phyloP scores from a whole-genome alignment of 2,888 invertebrate species.

The Nebria salina region DNA sequence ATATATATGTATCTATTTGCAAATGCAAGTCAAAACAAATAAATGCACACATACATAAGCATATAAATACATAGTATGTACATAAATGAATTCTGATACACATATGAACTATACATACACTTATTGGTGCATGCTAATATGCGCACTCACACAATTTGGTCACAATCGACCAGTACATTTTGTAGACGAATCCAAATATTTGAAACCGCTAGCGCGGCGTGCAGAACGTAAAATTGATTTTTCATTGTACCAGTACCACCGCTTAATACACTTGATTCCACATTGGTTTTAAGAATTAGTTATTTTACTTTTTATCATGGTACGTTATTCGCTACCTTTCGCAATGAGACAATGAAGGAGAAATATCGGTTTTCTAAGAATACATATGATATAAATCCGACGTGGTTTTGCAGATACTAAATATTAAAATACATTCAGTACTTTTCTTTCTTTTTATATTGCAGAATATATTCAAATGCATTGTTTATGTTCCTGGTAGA shows the following conservation, averaged over 20 bases:
- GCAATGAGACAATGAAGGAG: too few relatives aligned
- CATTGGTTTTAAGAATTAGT: background rate
- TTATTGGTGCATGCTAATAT: background rate
- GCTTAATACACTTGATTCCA: background rate
- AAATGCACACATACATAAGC: too few relatives aligned
- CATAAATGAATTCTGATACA: too few relatives aligned
- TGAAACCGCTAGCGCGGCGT: constrained; percentile 16
- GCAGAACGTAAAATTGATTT: constrained; percentile 27
- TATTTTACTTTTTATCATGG: too few relatives aligned
- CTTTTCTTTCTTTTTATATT: constrained; percentile 9
- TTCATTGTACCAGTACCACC: constrained; percentile 16
- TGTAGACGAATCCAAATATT: constrained; percentile 34
- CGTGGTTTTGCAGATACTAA: background rate
- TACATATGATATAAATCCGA: background rate
- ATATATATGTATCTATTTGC: too few relatives aligned
- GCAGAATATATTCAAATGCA: constrained; percentile 29
- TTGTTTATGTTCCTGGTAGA: background rate
- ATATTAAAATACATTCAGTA: background rate
- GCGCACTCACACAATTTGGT: background rate
- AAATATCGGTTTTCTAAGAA: background rate
- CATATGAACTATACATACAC: background rate
- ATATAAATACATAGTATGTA: too few relatives aligned
- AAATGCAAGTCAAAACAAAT: too few relatives aligned
- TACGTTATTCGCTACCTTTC: too few relatives aligned
- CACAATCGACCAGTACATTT: too few relatives aligned